Evolutionary conservation across 2,113 vertebrate species (phyloP), one percentile per base, ranked within the genome.

Genomic region (Siniperca chuatsi): DNA sequence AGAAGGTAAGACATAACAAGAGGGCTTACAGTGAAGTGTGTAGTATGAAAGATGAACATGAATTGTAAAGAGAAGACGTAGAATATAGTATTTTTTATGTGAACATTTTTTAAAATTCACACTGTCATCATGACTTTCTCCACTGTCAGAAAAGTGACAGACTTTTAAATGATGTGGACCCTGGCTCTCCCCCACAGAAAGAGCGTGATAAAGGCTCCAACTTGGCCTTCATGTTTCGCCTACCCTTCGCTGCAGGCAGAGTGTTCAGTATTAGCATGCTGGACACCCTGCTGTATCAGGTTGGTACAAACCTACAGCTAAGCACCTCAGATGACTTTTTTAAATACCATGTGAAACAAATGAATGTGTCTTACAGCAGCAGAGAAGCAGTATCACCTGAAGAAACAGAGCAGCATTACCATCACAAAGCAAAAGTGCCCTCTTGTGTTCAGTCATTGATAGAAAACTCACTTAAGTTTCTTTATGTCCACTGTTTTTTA

Each of bases 221-320:
- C 93, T 84, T 98, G 93, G 97, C 97, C 75, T 98, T 98, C 94
- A 98, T 98, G 97, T 98, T 98, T 93, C 95, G 97, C 57, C 96
- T 98, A 50, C 97, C 97, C 0, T 98, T 98, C 11, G 93, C 93
- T 44, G 94, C 94, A 1, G 94, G 94, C 76, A 88, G 93, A 86
- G 93, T 95, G 67, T 95, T 95, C 87, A 95, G 94, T 16, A 94
- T 95, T 81, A 94, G 94, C 92, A 95, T 95, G 94, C 60, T 95
- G 82, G 94, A 95, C 79, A 95, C 94, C 7, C 90, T 95, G 44
- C 92, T 95, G 65, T 95, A 95, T 65, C 94, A 95, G 93, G 94
- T 95, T 70, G 60, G 90, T 87, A 33, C 84, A 72, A 62, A 82
- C 75, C 74, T 54, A 62, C 76, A 75, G 52, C 54, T 1, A 8